Base-by-base conservation (phyloP, 2,113 vertebrate species). In the Riparia riparia region DNA sequence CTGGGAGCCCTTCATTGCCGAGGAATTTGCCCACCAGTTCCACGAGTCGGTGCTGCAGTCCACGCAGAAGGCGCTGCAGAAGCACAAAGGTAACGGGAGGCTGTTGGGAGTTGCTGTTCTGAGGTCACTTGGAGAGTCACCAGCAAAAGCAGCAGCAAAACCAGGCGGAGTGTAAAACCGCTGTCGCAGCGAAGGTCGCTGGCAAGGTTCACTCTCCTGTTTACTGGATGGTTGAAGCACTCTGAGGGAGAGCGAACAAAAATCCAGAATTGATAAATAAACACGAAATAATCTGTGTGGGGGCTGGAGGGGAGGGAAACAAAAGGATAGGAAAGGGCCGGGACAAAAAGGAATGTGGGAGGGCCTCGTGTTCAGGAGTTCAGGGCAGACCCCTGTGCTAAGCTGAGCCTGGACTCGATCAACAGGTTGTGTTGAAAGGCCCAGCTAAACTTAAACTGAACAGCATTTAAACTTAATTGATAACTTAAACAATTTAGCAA, bases 1-100 rank as follows among this genome's bases (percentile, higher is more conserved):
- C 17, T 99, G 99, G 99, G 99, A 99, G 50, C 99, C 98, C 74
- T 99, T 99, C 97, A 97, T 99, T 12, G 99, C 99, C 0, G 99
- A 99, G 94, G 99, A 99, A 94, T 99, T 99, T 11, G 99, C 99
- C n/a, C 99, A 99, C 83, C 99, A 99, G 98, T 99, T 99, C 97
- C 99, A 99, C 0, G 99, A 99, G 95, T 99, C 99, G 0, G 99
- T 99, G 94, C 98, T 99, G 92, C 99, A 99, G 98, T 99, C 99
- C 91, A 99, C 99, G 2, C 99, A 99, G 98, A 99, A 99, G 95
- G 99, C 99, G 8, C 94, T 99, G 97, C 99, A 99, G 98, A 99
- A 99, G 97, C 99, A 99, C 96, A 99, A 99, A 99, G 99, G 99
- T 99, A 96, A 79, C 0, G 9, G 49, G 79, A 3, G 3, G 19